Conservation (phyloP, 1,140 invertebrate genomes). For the Temnothorax longispinosus region DNA sequence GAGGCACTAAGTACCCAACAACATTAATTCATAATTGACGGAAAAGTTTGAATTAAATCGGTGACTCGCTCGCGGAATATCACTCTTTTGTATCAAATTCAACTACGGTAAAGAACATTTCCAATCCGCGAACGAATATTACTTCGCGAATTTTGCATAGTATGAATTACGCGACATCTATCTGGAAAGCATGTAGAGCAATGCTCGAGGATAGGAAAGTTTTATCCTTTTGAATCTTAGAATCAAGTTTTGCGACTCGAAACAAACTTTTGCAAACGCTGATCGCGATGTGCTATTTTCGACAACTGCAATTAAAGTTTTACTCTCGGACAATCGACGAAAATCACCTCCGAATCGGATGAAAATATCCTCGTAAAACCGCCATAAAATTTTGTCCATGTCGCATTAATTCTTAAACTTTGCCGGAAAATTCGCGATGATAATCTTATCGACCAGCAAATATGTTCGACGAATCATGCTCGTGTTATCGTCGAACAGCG, state of each 20-base stretch:
- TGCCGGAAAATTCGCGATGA: slow-evolving; percentile 17
- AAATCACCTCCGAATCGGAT: slow-evolving; percentile 29
- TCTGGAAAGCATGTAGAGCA: not conserved
- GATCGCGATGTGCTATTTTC: slow-evolving; percentile 18
- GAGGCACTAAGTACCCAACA: not conserved
- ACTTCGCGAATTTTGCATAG: not conserved
- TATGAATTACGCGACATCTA: not conserved
- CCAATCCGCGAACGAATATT: not conserved
- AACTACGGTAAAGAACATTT: not conserved
- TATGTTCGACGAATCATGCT: slow-evolving; percentile 7
- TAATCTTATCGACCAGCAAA: slow-evolving; percentile 45
- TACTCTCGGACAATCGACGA: slow-evolving; percentile 16
- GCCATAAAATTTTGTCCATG: slow-evolving; percentile 46
- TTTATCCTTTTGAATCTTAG: slow-evolving; percentile 22
- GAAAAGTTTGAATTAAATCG: slow-evolving; percentile 42
- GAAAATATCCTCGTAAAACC: slow-evolving; percentile 54
- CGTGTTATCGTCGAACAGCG: slow-evolving; percentile 5
- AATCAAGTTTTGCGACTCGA: slow-evolving; percentile 10
- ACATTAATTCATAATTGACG: slow-evolving; percentile 50
- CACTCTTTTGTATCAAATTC: not conserved
- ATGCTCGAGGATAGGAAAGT: not conserved
- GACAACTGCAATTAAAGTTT: slow-evolving; percentile 48
- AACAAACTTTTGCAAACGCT: slow-evolving; percentile 15
- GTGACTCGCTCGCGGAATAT: slow-evolving; percentile 15
- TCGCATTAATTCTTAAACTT: slow-evolving; percentile 40